phyloP scores from a whole-genome alignment of 2,888 invertebrate species.

The Pheosia tremula region DNA sequence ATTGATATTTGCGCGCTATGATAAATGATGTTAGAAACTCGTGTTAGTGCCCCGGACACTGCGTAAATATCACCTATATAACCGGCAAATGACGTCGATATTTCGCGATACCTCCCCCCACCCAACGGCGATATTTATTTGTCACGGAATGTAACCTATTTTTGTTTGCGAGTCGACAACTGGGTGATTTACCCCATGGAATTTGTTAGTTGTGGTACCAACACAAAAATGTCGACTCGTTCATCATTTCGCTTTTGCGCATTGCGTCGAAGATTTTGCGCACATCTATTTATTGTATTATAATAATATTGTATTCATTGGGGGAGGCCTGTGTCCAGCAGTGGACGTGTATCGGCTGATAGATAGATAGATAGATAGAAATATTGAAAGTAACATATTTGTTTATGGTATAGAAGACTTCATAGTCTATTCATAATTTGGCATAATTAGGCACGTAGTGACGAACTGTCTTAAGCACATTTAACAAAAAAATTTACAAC shows the following conservation, averaged over 20 bases:
- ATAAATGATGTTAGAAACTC: slow-evolving; percentile 65
- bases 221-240: not conserved
- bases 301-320: no score
- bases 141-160: slow-evolving; percentile 36
- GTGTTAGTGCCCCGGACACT: slow-evolving; percentile 44
- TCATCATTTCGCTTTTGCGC: slow-evolving; percentile 2
- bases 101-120: slow-evolving; percentile 41
- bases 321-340: no score
- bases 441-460: no score
- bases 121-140: slow-evolving; percentile 40
- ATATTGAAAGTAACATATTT: no score
- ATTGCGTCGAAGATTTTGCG: slow-evolving; percentile 1
- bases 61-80: slow-evolving; percentile 48
- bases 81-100: slow-evolving; percentile 44
- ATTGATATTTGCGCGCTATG: slow-evolving; percentile 74
- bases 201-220: slow-evolving; percentile 3
- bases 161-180: slow-evolving; percentile 18
- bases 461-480: no score
- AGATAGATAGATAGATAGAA: no score
- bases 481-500: not conserved
- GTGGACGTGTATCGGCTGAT: no score
- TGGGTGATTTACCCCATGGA: slow-evolving; percentile 7
- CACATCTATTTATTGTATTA: not conserved
- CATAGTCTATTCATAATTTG: no score
- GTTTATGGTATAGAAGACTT: no score